These are phyloP conservation scores for Virgularia gustaviana DNA, from an alignment of 92 coral and sea anemone species.

Conservation along the genomic window DNA sequence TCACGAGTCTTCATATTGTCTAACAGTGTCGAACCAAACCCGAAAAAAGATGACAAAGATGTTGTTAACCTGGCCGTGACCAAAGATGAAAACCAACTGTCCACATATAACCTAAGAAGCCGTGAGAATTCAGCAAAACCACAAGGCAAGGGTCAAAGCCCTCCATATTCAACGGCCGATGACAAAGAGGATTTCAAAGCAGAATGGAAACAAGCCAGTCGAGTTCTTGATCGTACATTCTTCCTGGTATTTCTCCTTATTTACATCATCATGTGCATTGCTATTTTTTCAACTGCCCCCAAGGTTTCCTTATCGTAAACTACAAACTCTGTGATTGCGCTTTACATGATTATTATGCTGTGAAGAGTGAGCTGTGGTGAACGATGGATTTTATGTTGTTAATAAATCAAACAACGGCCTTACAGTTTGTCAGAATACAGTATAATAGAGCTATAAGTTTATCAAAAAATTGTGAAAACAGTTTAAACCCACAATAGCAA, in stretches of 20 bases:
- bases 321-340: background rate
- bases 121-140: background rate
- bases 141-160: background rate
- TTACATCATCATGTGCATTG: constrained; percentile 3
- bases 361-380: background rate
- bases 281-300: constrained; percentile 21
- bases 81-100: background rate
- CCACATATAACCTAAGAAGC: background rate
- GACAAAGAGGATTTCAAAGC: constrained; percentile 11
- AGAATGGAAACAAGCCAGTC: constrained; percentile 25
- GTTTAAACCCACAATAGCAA: too few species aligned
- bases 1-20: constrained; percentile 11
- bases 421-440: too few species aligned
- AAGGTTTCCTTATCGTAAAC: constrained; percentile 11
- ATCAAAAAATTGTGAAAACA: too few species aligned
- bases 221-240: constrained; percentile 17
- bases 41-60: background rate
- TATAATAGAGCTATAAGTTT: too few species aligned
- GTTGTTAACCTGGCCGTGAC: background rate
- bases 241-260: constrained; percentile 13
- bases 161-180: background rate
- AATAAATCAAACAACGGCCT: too few species aligned
- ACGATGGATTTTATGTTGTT: background rate
- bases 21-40: background rate
- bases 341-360: background rate